phyloP scores from a whole-genome alignment of 2,113 vertebrate genomes.

The Chaenocephalus aceratus region DNA sequence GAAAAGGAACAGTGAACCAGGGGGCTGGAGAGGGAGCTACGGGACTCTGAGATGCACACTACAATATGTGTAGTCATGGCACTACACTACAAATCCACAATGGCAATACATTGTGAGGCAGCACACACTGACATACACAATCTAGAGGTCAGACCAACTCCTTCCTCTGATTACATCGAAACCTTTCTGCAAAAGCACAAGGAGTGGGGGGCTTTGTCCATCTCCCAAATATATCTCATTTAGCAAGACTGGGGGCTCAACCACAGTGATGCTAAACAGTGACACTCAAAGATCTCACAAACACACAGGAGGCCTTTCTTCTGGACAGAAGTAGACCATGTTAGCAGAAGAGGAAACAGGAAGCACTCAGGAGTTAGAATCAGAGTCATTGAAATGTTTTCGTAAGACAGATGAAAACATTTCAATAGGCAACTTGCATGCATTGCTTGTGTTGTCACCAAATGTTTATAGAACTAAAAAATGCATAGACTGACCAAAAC shows the following conservation, averaged over 20 bases:
- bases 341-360: constrained; percentile 62
- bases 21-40: constrained; percentile 45
- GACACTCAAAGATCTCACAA: constrained; percentile 6
- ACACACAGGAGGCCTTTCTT: constrained; percentile 63
- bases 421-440: constrained; percentile 56
- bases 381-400: constrained; percentile 49
- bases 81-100: constrained; percentile 34
- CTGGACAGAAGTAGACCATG: constrained; percentile 61
- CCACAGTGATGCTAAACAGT: constrained; percentile 22
- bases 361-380: constrained; percentile 4
- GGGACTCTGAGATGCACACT: constrained; percentile 18
- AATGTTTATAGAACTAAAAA: constrained; percentile 11
- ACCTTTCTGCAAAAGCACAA: neutral
- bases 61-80: constrained; percentile 49
- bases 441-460: constrained; percentile 13
- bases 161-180: constrained; percentile 6
- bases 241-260: constrained; percentile 29
- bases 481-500: constrained; percentile 5
- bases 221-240: constrained; percentile 2
- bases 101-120: constrained; percentile 25
- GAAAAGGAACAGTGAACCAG: constrained; percentile 80
- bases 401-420: constrained; percentile 12
- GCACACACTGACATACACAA: constrained; percentile 28
- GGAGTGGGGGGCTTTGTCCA: neutral
- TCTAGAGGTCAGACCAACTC: constrained; percentile 1